Evolutionary conservation across 2,888 invertebrate genomes (phyloP), one percentile per base, ranked within the genome.

Genomic region (Heliconius cydno): DNA sequence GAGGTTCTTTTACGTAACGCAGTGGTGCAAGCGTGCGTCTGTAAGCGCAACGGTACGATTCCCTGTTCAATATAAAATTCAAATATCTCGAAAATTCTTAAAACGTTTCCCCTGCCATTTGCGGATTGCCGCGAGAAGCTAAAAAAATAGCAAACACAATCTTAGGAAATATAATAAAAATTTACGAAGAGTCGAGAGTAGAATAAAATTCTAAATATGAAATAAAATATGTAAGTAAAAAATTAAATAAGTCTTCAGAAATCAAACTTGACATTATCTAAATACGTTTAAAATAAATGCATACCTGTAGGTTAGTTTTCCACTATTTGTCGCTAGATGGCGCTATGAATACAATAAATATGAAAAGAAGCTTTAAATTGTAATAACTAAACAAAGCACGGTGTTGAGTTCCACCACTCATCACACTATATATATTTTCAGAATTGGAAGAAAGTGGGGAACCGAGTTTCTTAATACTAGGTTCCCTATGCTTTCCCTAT

Each of bases 251-350:
- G 12, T 6, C 12, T 13, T 65, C 25, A 65, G 9, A 28, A 65
- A 65, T 65, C 15, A 65, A 28, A 13, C 6, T 65, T 28, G 10
- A 60, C 10, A 19, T 28, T 7, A 28, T 66, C 0, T 2, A 66
- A 30, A 66, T 9, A 28, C 15, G 2, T 15, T 65, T 28, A 7
- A 66, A 30, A 34, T 10, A 68, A n/a, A 15, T 19, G 6, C 41
- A 70, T 4, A 34, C 0, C 12, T 41, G 15, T 1, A 41, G 4
- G 19, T 10, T 5, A 10, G 19, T 28, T 75, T 75, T 22, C 65
- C 15, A 12, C 19, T 70, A 46, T 6, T 28, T 25, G 65, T 15
- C 75, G 41, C 34, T 65, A 75, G 75, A 75, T 75, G 75, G 75
- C 75, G 75, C 41, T 65, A 63, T n/a, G 22, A 6, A 5, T 19